Evolutionary conservation across 2,888 invertebrate genomes (phyloP).

Genomic region (Agrotis exclamationis): DNA sequence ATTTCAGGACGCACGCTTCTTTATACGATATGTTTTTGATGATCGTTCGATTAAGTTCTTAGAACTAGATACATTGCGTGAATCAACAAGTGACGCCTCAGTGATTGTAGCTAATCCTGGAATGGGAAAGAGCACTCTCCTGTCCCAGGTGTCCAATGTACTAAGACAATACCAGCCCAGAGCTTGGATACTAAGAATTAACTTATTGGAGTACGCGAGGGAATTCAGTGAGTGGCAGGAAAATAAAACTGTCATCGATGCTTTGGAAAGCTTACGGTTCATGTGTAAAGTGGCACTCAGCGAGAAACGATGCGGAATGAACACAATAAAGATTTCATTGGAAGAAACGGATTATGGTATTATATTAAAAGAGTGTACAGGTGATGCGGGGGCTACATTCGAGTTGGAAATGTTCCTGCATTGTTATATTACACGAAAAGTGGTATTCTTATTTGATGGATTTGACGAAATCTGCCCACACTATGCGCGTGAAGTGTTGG

Average conservation of each 20-base stretch:
- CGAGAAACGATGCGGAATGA: neutral
- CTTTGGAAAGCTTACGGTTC: conserved; percentile 15
- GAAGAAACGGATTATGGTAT: conserved; percentile 1
- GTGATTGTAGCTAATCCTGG: conserved; percentile 6
- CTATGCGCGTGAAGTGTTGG: conserved; percentile 38
- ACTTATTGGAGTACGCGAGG: conserved; percentile 39
- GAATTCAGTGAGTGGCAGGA: conserved; percentile 39
- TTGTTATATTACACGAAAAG: conserved; percentile 33
- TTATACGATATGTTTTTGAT: neutral
- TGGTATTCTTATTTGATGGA: conserved; percentile 58
- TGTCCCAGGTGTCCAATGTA: conserved; percentile 14
- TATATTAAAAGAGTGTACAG: conserved; percentile 9
- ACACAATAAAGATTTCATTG: neutral
- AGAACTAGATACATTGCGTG: neutral
- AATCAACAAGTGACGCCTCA: conserved; percentile 6
- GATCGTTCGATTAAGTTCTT: neutral
- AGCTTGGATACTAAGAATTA: conserved; percentile 52
- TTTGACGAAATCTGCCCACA: conserved; percentile 61
- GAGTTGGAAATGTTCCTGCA: conserved; percentile 52
- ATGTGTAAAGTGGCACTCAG: conserved; percentile 18
- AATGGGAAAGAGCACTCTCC: conserved; percentile 12
- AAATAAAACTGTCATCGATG: conserved; percentile 5
- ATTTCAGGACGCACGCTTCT: neutral
- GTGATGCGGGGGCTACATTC: conserved; percentile 18
- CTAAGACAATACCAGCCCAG: conserved; percentile 19